Evolutionary conservation across 2,888 invertebrate genomes (phyloP).

Genomic region (Eupithecia vulgata): DNA sequence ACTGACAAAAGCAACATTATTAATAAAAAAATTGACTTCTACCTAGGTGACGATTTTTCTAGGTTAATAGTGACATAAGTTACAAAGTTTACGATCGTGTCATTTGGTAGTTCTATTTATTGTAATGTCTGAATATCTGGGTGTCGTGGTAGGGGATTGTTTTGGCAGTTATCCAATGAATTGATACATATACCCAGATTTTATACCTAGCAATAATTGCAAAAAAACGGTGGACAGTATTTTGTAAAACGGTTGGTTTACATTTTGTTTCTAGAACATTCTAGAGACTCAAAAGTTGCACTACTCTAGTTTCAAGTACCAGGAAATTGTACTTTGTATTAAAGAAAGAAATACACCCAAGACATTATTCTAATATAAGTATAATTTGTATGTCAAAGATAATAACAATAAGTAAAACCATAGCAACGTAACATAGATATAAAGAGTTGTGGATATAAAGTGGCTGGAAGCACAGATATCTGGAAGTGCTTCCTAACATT

Average conservation of each 20-base stretch:
- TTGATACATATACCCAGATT: constrained; percentile 39
- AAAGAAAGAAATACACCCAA: no score
- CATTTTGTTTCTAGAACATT: background rate
- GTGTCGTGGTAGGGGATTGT: constrained; percentile 41
- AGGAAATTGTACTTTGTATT: no score
- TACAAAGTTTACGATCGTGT: constrained; percentile 38
- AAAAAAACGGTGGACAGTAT: constrained; percentile 27
- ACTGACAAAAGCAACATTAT: constrained; percentile 36
- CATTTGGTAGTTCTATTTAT: constrained; percentile 34
- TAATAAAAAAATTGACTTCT: constrained; percentile 36
- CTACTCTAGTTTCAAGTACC: background rate
- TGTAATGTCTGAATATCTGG: constrained; percentile 35
- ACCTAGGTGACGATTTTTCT: constrained; percentile 31
- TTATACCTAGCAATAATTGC: constrained; percentile 47
- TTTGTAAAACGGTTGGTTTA: background rate
- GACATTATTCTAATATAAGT: no score
- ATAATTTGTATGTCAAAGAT: no score
- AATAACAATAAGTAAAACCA: no score
- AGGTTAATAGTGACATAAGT: constrained; percentile 38
- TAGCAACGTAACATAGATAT: no score
- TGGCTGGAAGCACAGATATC: no score
- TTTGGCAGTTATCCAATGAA: constrained; percentile 46
- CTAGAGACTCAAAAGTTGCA: background rate
- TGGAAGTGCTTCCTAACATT: no score
- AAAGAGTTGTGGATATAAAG: no score